phyloP scores from a whole-genome alignment of 1,140 invertebrate genomes.

The Atopsyche davidsoni region DNA sequence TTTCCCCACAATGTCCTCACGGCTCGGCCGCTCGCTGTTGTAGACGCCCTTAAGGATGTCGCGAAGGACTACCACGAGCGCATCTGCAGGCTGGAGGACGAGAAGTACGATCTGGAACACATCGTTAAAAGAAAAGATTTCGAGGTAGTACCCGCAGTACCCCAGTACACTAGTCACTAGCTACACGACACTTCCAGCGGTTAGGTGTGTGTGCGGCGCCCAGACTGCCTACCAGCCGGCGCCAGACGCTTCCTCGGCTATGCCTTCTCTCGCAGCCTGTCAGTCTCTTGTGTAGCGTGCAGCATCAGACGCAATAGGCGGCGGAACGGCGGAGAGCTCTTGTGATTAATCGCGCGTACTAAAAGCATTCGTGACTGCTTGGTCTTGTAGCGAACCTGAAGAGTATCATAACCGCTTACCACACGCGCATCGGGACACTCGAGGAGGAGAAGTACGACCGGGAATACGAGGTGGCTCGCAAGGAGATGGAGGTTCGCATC shows the following conservation, averaged over 20 bases:
- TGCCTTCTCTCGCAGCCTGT: constrained; percentile 1
- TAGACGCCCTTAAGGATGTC: constrained; percentile 72
- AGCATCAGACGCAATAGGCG: constrained; percentile 1
- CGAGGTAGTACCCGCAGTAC: constrained; percentile 61
- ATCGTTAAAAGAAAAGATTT: constrained; percentile 95
- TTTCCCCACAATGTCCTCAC: no score
- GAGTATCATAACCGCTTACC: constrained; percentile 78
- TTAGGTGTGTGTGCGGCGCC: neutral
- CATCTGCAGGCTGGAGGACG: constrained; percentile 83
- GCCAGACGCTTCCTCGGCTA: constrained; percentile 8
- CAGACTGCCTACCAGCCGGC: no score
- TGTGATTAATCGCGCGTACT: constrained; percentile 32
- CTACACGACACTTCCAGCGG: no score
- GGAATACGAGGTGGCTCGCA: constrained; percentile 88
- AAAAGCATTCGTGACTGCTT: constrained; percentile 41
- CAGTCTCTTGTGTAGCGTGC: neutral
- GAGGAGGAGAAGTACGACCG: constrained; percentile 96
- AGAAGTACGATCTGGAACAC: constrained; percentile 98
- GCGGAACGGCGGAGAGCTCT: constrained; percentile 24
- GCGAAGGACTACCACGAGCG: constrained; percentile 82
- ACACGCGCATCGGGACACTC: constrained; percentile 77
- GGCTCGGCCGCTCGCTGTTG: constrained; percentile 35
- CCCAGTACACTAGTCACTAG: constrained; percentile 13
- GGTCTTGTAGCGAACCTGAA: constrained; percentile 70
- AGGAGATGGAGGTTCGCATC: constrained; percentile 78